Evolutionary conservation across 2,888 invertebrate genomes (phyloP).

Genomic region (Nipponacmea schrenckii): DNA sequence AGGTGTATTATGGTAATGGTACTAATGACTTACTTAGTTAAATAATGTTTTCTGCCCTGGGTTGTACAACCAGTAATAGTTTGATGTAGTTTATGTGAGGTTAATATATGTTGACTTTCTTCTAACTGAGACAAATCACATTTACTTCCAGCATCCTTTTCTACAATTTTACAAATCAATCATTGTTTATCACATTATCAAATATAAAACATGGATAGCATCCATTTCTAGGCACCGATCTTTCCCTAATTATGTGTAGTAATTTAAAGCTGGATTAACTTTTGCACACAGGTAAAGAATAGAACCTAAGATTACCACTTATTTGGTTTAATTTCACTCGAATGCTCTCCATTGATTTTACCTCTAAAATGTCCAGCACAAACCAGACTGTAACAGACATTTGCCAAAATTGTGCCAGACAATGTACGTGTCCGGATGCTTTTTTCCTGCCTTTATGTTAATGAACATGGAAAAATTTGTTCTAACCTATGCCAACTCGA

Average conservation of each 20-base stretch:
- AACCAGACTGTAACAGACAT: too few relatives aligned
- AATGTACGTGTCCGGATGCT: too few relatives aligned
- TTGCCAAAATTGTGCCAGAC: too few relatives aligned
- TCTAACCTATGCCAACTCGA: constrained; percentile 47
- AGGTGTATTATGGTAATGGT: too few relatives aligned
- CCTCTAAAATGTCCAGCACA: too few relatives aligned
- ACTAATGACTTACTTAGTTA: constrained; percentile 26
- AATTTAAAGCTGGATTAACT: too few relatives aligned
- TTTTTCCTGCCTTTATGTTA: too few relatives aligned
- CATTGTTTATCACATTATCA: too few relatives aligned
- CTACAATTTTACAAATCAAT: constrained; percentile 11
- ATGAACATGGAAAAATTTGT: too few relatives aligned
- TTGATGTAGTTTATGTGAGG: constrained; percentile 22
- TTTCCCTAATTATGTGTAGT: neutral
- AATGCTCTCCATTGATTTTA: too few relatives aligned
- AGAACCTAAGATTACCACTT: neutral
- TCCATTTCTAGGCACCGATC: too few relatives aligned
- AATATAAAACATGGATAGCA: too few relatives aligned
- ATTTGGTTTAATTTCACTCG: neutral
- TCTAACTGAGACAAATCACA: constrained; percentile 22
- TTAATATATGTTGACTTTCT: constrained; percentile 19
- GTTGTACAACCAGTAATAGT: constrained; percentile 31
- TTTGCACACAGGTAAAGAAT: constrained; percentile 13
- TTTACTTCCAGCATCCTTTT: constrained; percentile 13
- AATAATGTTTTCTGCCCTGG: constrained; percentile 20